phyloP scores from a whole-genome alignment of 2,113 vertebrate species.

The Grammomys dolichurus region DNA sequence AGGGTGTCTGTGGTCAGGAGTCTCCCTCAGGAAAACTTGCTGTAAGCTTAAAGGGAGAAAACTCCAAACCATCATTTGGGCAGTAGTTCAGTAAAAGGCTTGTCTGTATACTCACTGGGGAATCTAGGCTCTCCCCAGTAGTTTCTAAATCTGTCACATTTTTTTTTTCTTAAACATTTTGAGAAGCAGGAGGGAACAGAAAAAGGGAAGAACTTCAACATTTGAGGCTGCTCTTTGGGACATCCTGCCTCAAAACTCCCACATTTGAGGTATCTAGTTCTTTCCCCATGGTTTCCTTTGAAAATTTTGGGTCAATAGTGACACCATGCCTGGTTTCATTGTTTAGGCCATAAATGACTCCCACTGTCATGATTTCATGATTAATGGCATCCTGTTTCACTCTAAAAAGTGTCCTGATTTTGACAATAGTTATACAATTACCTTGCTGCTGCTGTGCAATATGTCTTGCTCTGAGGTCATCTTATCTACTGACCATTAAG shows the following conservation, averaged over 20 bases:
- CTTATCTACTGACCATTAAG: not conserved
- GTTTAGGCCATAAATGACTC: not conserved
- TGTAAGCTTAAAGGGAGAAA: not conserved
- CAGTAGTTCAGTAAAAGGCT: not conserved
- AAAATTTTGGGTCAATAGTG: not conserved
- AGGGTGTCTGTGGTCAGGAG: not conserved
- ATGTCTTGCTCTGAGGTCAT: not conserved
- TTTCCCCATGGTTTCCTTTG: not conserved
- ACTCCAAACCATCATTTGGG: not conserved
- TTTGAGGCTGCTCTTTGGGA: not conserved
- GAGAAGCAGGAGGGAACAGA: not conserved
- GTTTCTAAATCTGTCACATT: not conserved
- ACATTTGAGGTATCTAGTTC: not conserved
- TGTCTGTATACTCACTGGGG: not conserved
- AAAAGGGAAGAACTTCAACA: not conserved
- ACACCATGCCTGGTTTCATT: fast-evolving
- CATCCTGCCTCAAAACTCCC: not conserved
- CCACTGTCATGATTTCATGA: not conserved
- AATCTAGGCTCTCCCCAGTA: not conserved
- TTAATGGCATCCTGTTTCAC: not conserved
- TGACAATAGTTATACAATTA: not conserved
- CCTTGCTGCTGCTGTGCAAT: not conserved
- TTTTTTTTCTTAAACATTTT: not conserved
- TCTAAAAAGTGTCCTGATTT: not conserved
- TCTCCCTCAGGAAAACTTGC: not conserved